Conservation (phyloP, 1,140 invertebrate genomes). For the Vollenhovia emeryi region DNA sequence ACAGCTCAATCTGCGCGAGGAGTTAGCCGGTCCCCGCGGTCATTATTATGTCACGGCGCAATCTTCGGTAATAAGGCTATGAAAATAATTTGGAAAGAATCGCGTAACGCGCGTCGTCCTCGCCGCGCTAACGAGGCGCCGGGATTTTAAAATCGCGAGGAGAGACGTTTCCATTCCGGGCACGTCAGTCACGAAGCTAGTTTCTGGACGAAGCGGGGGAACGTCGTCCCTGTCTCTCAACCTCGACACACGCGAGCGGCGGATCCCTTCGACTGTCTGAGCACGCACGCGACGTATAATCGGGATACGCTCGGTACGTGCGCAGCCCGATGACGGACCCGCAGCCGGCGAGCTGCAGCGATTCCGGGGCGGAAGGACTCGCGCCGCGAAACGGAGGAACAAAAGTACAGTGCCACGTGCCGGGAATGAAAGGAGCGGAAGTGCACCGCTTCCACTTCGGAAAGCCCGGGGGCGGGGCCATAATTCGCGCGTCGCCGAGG, state of each 20-base stretch:
- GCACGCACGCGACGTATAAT: constrained; percentile 56
- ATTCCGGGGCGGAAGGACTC: constrained; percentile 3
- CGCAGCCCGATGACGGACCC: constrained; percentile 7
- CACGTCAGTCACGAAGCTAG: constrained; percentile 25
- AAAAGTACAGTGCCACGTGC: constrained; percentile 45
- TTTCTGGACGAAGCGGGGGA: constrained; percentile 11
- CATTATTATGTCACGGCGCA: background rate
- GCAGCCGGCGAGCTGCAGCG: constrained; percentile 27
- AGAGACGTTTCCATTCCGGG: constrained; percentile 34
- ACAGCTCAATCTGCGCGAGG: background rate
- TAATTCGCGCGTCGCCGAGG: background rate
- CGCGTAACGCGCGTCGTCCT: background rate
- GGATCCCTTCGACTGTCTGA: constrained; percentile 39
- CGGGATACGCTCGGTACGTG: constrained; percentile 43
- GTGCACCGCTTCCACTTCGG: background rate
- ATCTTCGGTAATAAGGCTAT: background rate
- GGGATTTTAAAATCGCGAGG: constrained; percentile 23
- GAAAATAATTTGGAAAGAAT: constrained; percentile 14
- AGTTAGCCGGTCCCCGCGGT: background rate
- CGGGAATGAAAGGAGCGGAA: constrained; percentile 32
- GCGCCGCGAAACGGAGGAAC: background rate
- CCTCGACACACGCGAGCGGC: constrained; percentile 28
- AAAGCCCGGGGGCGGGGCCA: background rate
- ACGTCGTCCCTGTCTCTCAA: background rate
- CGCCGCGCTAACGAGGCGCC: constrained; percentile 11